Conservation (phyloP, 2,113 vertebrate genomes). For the Zeus faber region DNA sequence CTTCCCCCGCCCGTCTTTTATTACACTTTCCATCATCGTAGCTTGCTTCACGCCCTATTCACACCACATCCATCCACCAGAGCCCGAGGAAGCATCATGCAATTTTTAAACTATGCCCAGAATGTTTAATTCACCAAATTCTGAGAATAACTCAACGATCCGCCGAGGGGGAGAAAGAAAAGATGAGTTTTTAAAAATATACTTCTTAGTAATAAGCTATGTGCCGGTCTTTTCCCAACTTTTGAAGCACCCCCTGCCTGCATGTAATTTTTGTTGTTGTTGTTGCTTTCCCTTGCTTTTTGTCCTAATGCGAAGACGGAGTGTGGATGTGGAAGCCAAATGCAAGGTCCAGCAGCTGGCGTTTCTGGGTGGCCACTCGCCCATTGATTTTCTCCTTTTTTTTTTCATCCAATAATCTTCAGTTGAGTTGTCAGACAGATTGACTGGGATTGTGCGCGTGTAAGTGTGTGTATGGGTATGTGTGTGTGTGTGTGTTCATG, state of each 20-base stretch:
- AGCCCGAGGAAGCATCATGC: too few relatives aligned
- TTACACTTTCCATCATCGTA: conserved; percentile 19
- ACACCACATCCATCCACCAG: too few relatives aligned
- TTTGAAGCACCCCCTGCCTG: too few relatives aligned
- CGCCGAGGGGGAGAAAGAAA: too few relatives aligned
- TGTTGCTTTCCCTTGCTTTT: too few relatives aligned
- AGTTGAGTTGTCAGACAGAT: conserved; percentile 59
- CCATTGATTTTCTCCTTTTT: conserved; percentile 56
- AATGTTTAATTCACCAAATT: too few relatives aligned
- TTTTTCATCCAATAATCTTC: conserved; percentile 53
- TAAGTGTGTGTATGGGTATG: background rate
- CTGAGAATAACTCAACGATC: too few relatives aligned
- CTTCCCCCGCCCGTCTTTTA: background rate
- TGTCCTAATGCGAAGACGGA: background rate
- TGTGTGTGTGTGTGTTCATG: background rate
- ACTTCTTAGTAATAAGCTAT: too few relatives aligned
- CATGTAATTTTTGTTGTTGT: too few relatives aligned
- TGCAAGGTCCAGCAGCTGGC: conserved; percentile 31
- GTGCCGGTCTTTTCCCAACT: too few relatives aligned
- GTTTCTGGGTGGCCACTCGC: conserved; percentile 44
- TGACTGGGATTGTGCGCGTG: conserved; percentile 42
- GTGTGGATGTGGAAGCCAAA: conserved; percentile 21
- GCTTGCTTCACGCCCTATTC: conserved; percentile 30
- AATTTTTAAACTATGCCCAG: too few relatives aligned
- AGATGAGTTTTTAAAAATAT: too few relatives aligned